phyloP scores from a whole-genome alignment of 2,888 invertebrate genomes.

The Andrena trimmerana region DNA sequence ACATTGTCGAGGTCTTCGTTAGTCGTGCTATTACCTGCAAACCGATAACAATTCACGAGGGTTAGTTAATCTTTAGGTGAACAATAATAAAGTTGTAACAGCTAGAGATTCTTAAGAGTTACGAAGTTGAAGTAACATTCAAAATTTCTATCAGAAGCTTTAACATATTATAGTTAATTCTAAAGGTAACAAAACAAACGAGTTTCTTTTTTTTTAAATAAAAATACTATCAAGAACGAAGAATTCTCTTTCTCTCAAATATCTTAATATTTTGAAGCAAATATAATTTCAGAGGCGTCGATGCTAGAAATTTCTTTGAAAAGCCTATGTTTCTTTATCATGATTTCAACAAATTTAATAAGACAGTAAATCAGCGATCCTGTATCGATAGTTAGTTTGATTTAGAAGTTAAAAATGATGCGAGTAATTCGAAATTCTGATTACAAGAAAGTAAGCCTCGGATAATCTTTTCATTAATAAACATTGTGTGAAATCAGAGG shows the following conservation, averaged over 20 bases:
- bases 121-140: too few species aligned
- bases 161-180: neutral
- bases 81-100: neutral
- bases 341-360: too few species aligned
- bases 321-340: too few species aligned
- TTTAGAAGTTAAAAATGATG: neutral
- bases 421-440: too few species aligned
- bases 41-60: slow-evolving; percentile 8
- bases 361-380: too few species aligned
- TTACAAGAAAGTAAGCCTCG: neutral
- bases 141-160: too few species aligned
- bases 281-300: too few species aligned
- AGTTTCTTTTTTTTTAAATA: neutral
- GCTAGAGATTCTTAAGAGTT: too few species aligned
- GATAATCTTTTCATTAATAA: neutral
- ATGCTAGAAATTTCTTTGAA: too few species aligned
- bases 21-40: slow-evolving; percentile 77
- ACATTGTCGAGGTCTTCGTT: slow-evolving; percentile 87
- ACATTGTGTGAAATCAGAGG: neutral
- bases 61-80: neutral
- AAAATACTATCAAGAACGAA: slow-evolving; percentile 5
- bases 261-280: neutral
- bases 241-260: neutral
- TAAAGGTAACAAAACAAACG: neutral
- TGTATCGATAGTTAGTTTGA: neutral